Conservation (phyloP, 1,140 invertebrate species). For the Pseudomyrmex dendroicus region DNA sequence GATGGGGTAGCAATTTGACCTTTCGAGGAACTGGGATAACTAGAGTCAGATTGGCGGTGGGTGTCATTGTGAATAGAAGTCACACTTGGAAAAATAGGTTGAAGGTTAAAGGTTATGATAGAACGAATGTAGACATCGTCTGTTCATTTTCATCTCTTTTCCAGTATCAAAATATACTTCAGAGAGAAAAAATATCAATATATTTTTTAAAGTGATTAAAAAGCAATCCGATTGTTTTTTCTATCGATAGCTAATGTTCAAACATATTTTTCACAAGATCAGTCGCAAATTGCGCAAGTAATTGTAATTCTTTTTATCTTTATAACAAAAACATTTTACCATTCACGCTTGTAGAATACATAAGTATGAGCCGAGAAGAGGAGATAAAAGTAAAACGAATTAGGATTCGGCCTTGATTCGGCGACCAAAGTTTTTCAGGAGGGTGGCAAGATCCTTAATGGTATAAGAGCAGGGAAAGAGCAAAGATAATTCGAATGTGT, state of each 20-base stretch:
- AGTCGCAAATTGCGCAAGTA: neutral
- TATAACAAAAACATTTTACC: neutral
- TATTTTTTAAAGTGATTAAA: neutral
- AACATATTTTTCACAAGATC: neutral
- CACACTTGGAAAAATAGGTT: slow-evolving; percentile 50
- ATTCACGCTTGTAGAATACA: neutral
- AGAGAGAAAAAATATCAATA: no score
- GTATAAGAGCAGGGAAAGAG: slow-evolving; percentile 25
- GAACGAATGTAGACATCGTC: slow-evolving; percentile 4
- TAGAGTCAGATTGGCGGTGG: slow-evolving; percentile 20
- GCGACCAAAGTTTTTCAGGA: slow-evolving; percentile 43
- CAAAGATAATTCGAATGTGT: slow-evolving; percentile 43
- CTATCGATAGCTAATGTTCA: neutral
- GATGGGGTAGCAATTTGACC: slow-evolving; percentile 41
- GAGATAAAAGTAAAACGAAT: slow-evolving; percentile 11
- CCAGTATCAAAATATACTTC: neutral
- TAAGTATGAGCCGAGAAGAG: neutral
- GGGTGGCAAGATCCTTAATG: slow-evolving; percentile 31
- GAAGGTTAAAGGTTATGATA: slow-evolving; percentile 62
- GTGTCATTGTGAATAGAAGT: slow-evolving; percentile 57
- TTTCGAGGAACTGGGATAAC: slow-evolving; percentile 56
- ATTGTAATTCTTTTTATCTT: neutral
- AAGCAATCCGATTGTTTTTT: neutral
- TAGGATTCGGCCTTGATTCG: slow-evolving; percentile 47
- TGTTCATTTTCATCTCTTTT: slow-evolving; percentile 3